phyloP scores from a whole-genome alignment of 1,140 invertebrate genomes.

The Trachymyrmex cornetzi region DNA sequence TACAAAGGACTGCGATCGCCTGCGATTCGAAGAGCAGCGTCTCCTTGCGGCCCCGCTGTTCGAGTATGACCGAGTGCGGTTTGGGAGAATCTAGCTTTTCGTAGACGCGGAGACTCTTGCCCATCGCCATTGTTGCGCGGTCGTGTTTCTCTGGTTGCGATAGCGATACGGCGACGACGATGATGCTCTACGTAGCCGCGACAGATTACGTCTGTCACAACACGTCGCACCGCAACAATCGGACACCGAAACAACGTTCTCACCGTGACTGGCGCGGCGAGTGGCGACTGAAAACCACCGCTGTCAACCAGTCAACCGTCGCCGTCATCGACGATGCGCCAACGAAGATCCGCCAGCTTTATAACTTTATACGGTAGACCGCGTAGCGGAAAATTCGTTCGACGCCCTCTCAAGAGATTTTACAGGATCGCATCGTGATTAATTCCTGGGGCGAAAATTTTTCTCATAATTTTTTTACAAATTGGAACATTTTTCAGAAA shows the following conservation, averaged over 20 bases:
- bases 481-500: too few species aligned
- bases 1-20: constrained; percentile 94
- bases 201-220: constrained; percentile 62
- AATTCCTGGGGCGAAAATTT: too few species aligned
- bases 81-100: constrained; percentile 94
- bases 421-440: background rate
- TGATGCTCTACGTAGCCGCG: constrained; percentile 34
- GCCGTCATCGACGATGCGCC: background rate
- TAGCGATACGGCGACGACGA: background rate
- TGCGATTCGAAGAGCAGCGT: constrained; percentile 96
- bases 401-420: background rate
- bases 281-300: background rate
- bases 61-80: constrained; percentile 96
- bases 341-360: background rate
- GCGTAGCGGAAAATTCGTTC: background rate
- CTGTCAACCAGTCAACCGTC: background rate
- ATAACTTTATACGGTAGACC: background rate
- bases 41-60: constrained; percentile 94
- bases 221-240: background rate
- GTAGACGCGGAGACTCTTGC: constrained; percentile 95
- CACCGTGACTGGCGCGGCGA: background rate
- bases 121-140: constrained; percentile 93
- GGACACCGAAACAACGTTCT: background rate
- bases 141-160: constrained; percentile 37
- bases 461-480: too few species aligned